Evolutionary conservation across 2,113 vertebrate genomes (phyloP).

Genomic region (Helogale parvula): DNA sequence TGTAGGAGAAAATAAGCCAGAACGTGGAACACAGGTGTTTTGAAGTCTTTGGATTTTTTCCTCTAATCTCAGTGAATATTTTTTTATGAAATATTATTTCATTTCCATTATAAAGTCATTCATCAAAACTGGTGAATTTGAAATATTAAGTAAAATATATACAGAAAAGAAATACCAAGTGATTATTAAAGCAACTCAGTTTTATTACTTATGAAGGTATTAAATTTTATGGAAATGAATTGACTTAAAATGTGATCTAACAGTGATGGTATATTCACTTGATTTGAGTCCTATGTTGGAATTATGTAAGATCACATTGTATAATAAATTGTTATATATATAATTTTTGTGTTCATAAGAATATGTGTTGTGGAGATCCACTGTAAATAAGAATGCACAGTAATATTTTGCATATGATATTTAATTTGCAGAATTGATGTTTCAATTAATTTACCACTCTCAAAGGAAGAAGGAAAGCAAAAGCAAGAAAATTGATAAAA

Average conservation of each 20-base stretch:
- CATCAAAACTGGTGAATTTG: neutral
- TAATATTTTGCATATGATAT: neutral
- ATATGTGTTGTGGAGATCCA: neutral
- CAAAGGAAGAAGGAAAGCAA: constrained; percentile 20
- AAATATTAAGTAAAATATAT: constrained; percentile 5
- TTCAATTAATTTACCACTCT: neutral
- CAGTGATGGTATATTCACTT: neutral
- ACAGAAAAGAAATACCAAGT: neutral
- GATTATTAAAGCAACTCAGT: constrained; percentile 4
- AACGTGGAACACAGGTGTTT: neutral
- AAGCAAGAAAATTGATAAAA: neutral
- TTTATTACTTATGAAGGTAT: neutral
- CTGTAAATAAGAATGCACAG: neutral
- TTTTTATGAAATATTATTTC: neutral
- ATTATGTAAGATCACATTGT: neutral
- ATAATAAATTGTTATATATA: neutral
- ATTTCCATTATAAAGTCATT: constrained; percentile 25
- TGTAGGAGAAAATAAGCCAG: constrained; percentile 2
- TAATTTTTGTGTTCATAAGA: constrained; percentile 9
- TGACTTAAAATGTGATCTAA: constrained; percentile 25
- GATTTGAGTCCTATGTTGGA: neutral
- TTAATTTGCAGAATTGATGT: constrained; percentile 29
- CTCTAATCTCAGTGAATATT: neutral
- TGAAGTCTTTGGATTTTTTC: neutral
- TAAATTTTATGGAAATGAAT: constrained; percentile 35